A percentile compares a stretch with the other conserved stretches of the same genome.
phyloP scores from a whole-genome alignment of 2,888 invertebrate species.

The Atrina japonica region DNA sequence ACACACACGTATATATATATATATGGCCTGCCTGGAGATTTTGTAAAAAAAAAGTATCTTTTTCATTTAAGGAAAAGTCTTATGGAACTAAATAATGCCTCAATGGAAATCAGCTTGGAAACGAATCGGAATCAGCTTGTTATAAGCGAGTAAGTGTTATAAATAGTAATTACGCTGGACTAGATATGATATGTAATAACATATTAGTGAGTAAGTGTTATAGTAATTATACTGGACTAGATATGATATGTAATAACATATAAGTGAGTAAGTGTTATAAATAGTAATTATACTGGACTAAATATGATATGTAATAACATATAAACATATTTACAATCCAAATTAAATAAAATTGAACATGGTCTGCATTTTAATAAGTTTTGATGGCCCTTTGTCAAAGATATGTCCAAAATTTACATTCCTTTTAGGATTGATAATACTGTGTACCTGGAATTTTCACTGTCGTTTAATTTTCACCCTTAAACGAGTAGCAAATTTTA shows the following conservation, averaged over 20 bases:
- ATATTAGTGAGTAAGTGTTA: conserved; percentile 87
- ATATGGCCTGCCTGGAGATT: no score
- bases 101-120: conserved; percentile 92
- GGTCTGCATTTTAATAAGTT: no score
- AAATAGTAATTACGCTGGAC: neutral
- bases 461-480: no score
- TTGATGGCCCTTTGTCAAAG: no score
- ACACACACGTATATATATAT: no score
- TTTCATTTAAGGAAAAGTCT: conserved; percentile 85
- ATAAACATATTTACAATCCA: no score
- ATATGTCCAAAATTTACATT: no score
- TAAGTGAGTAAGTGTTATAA: conserved; percentile 86
- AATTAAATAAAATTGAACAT: no score
- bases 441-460: no score
- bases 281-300: neutral
- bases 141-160: conserved; percentile 87
- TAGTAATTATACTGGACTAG: neutral
- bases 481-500: no score
- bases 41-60: neutral
- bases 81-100: conserved; percentile 94
- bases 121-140: conserved; percentile 93
- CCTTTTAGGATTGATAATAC: no score
- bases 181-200: neutral
- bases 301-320: neutral
- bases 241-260: conserved; percentile 76